Base-by-base conservation (phyloP, 2,888 invertebrate species). In the Drosophila pseudotalamancana region DNA sequence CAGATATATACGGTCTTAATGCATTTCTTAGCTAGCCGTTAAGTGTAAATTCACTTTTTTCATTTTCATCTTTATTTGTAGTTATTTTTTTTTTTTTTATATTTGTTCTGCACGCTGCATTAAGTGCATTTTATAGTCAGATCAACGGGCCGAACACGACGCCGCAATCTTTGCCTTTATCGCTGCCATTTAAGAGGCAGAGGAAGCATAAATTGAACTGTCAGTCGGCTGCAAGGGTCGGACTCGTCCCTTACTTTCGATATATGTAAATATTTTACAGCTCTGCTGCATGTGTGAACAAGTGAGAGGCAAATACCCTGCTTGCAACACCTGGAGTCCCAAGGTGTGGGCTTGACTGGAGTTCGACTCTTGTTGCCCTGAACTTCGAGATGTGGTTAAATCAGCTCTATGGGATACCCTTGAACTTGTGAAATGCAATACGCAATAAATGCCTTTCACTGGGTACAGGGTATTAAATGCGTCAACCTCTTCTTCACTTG, bases 51-150 rank as follows among this genome's bases (percentile, higher is more conserved):
- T 56, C 32, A 32, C 23, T 25, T 32, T 45, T 43, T 49, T 54
- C 6, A 49, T 65, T 39, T 55, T 60, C n/a, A n/a, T n/a, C n/a
- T n/a, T n/a, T n/a, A n/a, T n/a, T n/a, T n/a, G n/a, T n/a, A n/a
- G n/a, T n/a, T n/a, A n/a, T n/a, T n/a, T n/a, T n/a, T n/a, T n/a
- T n/a, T n/a, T n/a, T n/a, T n/a, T n/a, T n/a, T n/a, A n/a, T n/a
- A n/a, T n/a, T n/a, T n/a, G n/a, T n/a, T n/a, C n/a, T 45, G 53
- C 29, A 21, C 50, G 68, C 46, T 71, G 84, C 81, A 73, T 86
- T 88, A 88, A 88, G 89, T 88, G 88, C 88, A 88, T 88, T 89
- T 88, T 73, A 89, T 86, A 80, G 89, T 88, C 79, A 74, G 69
- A 59, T 59, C 57, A 63, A 54, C 48, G 55, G 43, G 50, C 65